Evolutionary conservation across 2,797 vertebrate species (phyloP).

Genomic region (Phataginus tetradactyla): DNA sequence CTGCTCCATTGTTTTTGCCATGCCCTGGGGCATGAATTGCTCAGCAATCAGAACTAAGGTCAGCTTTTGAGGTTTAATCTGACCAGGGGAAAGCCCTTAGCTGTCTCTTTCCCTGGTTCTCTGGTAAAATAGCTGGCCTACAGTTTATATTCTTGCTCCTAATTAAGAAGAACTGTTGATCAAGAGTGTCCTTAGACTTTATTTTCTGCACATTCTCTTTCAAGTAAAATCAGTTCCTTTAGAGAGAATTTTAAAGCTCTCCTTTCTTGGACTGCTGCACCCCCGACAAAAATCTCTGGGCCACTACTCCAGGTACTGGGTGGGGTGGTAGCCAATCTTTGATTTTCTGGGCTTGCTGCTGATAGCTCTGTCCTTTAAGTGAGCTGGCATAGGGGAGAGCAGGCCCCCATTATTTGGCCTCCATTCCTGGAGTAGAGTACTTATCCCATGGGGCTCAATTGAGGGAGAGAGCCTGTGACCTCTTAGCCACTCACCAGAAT

Average conservation of each 20-base stretch:
- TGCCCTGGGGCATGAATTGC: background rate
- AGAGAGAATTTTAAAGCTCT: background rate
- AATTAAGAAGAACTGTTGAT: background rate
- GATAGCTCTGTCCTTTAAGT: background rate
- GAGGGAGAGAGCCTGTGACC: background rate
- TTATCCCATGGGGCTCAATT: too few species aligned
- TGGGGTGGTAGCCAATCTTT: background rate
- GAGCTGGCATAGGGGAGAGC: background rate
- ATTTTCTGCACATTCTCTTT: conserved; percentile 23
- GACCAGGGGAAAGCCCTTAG: background rate
- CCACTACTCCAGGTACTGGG: background rate
- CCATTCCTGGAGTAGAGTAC: background rate
- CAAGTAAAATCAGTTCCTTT: conserved; percentile 13
- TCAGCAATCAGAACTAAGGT: background rate
- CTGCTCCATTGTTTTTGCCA: background rate
- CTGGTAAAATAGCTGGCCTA: background rate
- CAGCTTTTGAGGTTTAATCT: conserved; percentile 10
- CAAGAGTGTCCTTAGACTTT: background rate
- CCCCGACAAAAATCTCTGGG: background rate
- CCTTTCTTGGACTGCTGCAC: background rate
- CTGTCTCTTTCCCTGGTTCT: background rate
- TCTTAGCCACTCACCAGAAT: background rate
- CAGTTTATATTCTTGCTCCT: background rate
- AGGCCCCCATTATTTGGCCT: background rate
- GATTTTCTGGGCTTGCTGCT: background rate